These are phyloP conservation scores for Haliclona indistincta DNA, from an alignment of 37 sponge, comb jelly and placozoan species.

Conservation along the genomic window DNA sequence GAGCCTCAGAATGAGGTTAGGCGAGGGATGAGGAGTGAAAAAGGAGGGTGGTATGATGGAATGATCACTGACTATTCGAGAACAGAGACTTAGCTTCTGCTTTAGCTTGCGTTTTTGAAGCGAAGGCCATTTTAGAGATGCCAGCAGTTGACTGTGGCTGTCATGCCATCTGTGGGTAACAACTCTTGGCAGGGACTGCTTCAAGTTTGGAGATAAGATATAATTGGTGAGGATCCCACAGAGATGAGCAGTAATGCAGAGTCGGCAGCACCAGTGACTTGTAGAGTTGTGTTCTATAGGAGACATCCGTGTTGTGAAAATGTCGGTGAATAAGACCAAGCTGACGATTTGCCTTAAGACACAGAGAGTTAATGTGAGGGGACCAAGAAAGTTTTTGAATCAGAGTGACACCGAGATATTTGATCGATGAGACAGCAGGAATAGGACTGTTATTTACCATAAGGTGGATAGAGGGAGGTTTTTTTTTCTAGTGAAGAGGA, in stretches of 20 bases:
- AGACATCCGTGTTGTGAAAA: not conserved
- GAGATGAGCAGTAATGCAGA: conserved; percentile 11
- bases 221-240: conserved; percentile 5
- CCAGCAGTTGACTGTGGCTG: no score
- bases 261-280: not conserved
- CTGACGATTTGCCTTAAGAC: not conserved
- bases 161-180: no score
- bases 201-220: not conserved
- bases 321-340: conserved; percentile 6
- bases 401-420: conserved; percentile 10
- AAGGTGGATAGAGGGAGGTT: not conserved
- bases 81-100: no score
- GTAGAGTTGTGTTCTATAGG: not conserved
- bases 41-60: no score
- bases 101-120: no score
- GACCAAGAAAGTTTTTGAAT: conserved; percentile 4
- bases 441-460: not conserved
- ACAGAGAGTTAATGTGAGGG: no score
- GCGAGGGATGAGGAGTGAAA: no score
- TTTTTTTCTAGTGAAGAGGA: not conserved
- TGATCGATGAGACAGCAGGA: not conserved
- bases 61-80: no score
- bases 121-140: no score
- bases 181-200: no score
- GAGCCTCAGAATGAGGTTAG: no score